Conservation (phyloP, 2,113 vertebrate genomes). For the Anseranas semipalmata region DNA sequence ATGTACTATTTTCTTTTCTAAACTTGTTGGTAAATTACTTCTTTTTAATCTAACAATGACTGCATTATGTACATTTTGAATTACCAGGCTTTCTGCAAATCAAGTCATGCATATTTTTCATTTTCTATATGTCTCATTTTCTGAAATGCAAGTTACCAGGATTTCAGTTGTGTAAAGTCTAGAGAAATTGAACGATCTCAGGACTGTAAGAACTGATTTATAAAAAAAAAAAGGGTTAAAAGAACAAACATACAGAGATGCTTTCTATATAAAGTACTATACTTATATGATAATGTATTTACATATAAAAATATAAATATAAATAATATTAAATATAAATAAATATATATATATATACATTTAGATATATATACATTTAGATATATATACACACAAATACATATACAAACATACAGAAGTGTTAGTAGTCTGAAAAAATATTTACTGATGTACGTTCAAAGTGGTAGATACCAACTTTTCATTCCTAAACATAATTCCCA, state of each 20-base stretch:
- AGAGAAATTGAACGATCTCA: neutral
- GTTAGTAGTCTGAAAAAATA: neutral
- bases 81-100: slow-evolving; percentile 18
- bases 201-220: neutral
- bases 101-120: slow-evolving; percentile 28
- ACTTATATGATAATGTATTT: neutral
- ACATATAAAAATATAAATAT: neutral
- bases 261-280: neutral
- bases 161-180: neutral
- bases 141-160: slow-evolving; percentile 54
- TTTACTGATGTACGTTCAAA: neutral
- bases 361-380: neutral
- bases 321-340: neutral
- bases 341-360: neutral
- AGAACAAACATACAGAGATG: neutral
- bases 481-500: neutral
- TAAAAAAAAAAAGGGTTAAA: too few species aligned
- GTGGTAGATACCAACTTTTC: neutral
- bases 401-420: neutral
- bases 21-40: neutral
- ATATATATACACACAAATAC: neutral
- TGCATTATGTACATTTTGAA: slow-evolving; percentile 31
- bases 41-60: neutral
- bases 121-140: slow-evolving; percentile 1
- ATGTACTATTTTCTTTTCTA: neutral